These are phyloP conservation scores for Epistrophe grossulariae DNA, from an alignment of 2,888 invertebrate species.

Conservation along the genomic window DNA sequence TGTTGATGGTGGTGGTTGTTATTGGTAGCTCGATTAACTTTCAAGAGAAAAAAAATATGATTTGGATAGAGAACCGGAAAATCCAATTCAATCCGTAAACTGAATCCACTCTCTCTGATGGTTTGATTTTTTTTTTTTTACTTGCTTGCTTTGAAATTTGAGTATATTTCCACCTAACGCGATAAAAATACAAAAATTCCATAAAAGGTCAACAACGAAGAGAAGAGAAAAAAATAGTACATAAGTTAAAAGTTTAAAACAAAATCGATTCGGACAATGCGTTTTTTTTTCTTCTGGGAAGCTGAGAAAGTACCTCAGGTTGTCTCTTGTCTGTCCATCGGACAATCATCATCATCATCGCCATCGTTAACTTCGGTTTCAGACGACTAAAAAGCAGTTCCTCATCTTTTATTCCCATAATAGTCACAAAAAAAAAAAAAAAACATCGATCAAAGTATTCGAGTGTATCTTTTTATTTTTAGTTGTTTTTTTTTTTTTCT, in stretches of 20 bases:
- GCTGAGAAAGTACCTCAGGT: conserved; percentile 68
- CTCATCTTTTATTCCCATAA: conserved; percentile 71
- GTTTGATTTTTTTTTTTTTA: conserved; percentile 8
- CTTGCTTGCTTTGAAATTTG: neutral
- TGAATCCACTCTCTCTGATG: conserved; percentile 70
- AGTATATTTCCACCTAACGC: conserved; percentile 29
- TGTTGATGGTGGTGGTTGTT: neutral
- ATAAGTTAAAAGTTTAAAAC: conserved; percentile 15
- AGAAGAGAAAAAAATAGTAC: conserved; percentile 2
- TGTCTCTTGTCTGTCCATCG: conserved; percentile 5
- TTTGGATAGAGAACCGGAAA: conserved; percentile 70
- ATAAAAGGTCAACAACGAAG: conserved; percentile 58
- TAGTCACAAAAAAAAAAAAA: conserved; percentile 34
- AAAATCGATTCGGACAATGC: conserved; percentile 37
- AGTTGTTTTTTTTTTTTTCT: no score
- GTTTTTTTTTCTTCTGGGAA: conserved; percentile 59
- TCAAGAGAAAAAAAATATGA: conserved; percentile 67
- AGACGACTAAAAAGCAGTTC: conserved; percentile 66
- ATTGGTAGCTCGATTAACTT: conserved; percentile 59
- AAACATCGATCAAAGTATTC: conserved; percentile 46
- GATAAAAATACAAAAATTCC: conserved; percentile 33
- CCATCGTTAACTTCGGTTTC: neutral
- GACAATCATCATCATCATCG: neutral
- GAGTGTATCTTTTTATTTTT: neutral
- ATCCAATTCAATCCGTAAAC: conserved; percentile 60